Conservation (phyloP, 2,888 invertebrate species). For the Mesochorus sp. region DNA sequence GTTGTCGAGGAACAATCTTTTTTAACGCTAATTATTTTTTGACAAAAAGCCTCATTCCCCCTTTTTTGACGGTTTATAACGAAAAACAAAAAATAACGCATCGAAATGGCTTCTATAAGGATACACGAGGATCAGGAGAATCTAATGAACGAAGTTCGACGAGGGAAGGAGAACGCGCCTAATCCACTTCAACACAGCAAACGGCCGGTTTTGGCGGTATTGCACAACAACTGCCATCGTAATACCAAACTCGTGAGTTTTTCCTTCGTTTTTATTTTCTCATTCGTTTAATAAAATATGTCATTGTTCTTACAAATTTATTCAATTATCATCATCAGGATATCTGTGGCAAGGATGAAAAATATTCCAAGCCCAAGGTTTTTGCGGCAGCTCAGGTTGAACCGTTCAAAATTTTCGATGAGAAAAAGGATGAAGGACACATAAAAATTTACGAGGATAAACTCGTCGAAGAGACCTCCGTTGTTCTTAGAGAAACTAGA, state of each 20-base stretch:
- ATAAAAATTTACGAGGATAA: slow-evolving; percentile 77
- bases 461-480: slow-evolving; percentile 77
- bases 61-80: too few relatives aligned
- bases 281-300: too few relatives aligned
- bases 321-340: slow-evolving; percentile 68
- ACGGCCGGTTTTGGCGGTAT: slow-evolving; percentile 86
- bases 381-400: slow-evolving; percentile 85
- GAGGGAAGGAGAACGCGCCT: slow-evolving; percentile 83
- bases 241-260: slow-evolving; percentile 84
- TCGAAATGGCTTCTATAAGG: slow-evolving; percentile 89
- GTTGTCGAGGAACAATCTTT: slow-evolving; percentile 9
- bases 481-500: slow-evolving; percentile 72
- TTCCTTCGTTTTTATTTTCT: too few relatives aligned
- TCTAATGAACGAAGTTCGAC: slow-evolving; percentile 82
- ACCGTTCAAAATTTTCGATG: slow-evolving; percentile 90
- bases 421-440: slow-evolving; percentile 81
- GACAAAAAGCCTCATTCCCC: too few relatives aligned
- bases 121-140: slow-evolving; percentile 92
- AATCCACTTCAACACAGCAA: slow-evolving; percentile 77
- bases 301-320: background rate
- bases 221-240: slow-evolving; percentile 85
- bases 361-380: slow-evolving; percentile 73
- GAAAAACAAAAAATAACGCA: slow-evolving; percentile 43
- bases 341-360: slow-evolving; percentile 76
- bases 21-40: slow-evolving; percentile 34